Evolutionary conservation across 2,113 vertebrate genomes (phyloP).

Genomic region (Orthonyx spaldingii): DNA sequence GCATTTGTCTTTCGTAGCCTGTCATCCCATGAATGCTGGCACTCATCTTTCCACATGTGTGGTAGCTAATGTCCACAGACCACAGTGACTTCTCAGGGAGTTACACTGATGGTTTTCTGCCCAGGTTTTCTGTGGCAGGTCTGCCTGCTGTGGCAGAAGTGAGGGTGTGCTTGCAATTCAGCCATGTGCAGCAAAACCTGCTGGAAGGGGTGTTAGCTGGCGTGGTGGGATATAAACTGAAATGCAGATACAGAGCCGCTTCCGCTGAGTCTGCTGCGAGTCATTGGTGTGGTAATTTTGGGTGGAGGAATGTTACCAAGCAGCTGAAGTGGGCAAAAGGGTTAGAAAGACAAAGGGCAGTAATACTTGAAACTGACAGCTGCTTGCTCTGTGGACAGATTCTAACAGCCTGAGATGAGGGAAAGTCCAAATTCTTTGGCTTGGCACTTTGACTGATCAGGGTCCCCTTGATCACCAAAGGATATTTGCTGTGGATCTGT

Average conservation of each 20-base stretch:
- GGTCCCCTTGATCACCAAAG: not conserved
- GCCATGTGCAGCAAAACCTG: not conserved
- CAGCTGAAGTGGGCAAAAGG: not conserved
- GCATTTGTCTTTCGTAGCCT: not conserved
- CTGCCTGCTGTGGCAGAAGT: not conserved
- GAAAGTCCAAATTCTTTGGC: not conserved
- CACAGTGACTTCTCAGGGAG: fast-evolving
- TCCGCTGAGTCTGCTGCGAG: not conserved
- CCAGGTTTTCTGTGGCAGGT: not conserved
- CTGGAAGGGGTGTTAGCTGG: not conserved
- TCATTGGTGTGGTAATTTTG: not conserved
- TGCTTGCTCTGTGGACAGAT: not conserved
- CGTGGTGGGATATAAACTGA: not conserved
- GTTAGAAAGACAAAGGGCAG: not conserved
- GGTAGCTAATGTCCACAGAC: not conserved
- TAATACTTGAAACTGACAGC: not conserved
- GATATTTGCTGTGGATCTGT: fast-evolving
- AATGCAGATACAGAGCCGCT: not conserved
- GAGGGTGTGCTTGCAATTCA: not conserved
- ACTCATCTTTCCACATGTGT: fast-evolving
- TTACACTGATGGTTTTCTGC: fast-evolving
- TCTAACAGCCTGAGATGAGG: not conserved
- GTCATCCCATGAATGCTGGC: not conserved
- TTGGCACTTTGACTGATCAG: not conserved
- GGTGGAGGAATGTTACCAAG: not conserved